phyloP scores from a whole-genome alignment of 2,113 vertebrate species.

The Atlantisia rogersi region DNA sequence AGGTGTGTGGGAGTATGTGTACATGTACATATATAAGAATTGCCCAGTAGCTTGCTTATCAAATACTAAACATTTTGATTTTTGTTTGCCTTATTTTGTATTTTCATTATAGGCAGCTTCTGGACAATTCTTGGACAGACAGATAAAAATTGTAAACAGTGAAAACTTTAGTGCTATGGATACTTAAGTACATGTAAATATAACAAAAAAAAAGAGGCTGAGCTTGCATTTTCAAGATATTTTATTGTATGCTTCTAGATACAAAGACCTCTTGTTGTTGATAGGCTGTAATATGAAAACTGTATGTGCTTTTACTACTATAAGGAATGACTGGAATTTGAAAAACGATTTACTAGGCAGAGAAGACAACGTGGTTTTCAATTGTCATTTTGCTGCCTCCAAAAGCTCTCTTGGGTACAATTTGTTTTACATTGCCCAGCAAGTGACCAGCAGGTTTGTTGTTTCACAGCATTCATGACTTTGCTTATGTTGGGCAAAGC shows the following conservation, averaged over 20 bases:
- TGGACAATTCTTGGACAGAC: not conserved
- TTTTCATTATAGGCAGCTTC: not conserved
- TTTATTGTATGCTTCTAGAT: not conserved
- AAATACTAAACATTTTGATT: not conserved
- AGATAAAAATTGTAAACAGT: not conserved
- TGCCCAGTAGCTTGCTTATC: not conserved
- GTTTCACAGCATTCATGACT: not conserved
- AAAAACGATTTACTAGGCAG: constrained; percentile 3
- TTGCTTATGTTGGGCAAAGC: not conserved
- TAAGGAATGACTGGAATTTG: not conserved
- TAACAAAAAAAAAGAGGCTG: not conserved
- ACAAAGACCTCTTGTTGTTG: not conserved
- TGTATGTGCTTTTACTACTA: not conserved
- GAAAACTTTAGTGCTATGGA: not conserved
- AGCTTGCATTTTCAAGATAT: not conserved
- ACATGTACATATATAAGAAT: not conserved
- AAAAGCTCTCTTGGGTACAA: not conserved
- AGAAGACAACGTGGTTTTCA: not conserved
- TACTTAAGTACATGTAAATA: not conserved
- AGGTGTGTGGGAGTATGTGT: too few relatives aligned
- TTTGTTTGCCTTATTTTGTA: not conserved
- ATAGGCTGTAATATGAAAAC: not conserved
- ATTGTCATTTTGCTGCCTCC: not conserved
- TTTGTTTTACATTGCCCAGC: not conserved
- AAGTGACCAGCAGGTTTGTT: not conserved